Conservation (phyloP, 2,113 vertebrate species). For the Ailurus styani region DNA sequence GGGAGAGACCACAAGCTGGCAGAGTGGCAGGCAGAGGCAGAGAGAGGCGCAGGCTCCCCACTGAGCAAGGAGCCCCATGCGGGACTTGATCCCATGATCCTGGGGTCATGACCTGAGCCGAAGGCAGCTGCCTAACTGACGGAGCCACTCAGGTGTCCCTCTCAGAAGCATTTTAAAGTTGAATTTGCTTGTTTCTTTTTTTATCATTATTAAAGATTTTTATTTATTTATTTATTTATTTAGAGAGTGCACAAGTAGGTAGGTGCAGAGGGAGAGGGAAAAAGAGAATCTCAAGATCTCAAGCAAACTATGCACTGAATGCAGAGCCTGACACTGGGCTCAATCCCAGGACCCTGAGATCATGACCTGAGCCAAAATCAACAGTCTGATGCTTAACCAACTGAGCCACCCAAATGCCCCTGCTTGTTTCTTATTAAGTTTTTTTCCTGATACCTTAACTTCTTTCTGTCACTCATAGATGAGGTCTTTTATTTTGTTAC, state of each 20-base stretch:
- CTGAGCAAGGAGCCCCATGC: no score
- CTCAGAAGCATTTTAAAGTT: neutral
- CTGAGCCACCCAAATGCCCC: neutral
- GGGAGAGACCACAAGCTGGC: no score
- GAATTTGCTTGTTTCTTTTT: neutral
- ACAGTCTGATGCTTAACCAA: neutral
- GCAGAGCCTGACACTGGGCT: neutral
- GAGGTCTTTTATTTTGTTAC: neutral
- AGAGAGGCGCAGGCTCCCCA: no score
- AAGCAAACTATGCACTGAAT: neutral
- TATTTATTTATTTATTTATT: neutral
- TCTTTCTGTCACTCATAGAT: neutral
- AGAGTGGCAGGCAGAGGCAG: no score
- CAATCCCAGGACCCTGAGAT: neutral
- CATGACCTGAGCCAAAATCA: neutral
- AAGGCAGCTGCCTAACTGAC: no score
- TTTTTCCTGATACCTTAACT: neutral
- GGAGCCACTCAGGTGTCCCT: no score
- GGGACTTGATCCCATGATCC: no score
- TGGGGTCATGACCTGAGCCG: no score
- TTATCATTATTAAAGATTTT: neutral
- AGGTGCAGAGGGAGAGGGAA: neutral
- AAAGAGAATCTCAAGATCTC: neutral
- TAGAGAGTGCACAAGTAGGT: neutral
- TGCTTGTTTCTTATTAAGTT: neutral